These are phyloP conservation scores for Cephalopholis sonnerati DNA, from an alignment of 2,113 vertebrate genomes.

Conservation along the genomic window DNA sequence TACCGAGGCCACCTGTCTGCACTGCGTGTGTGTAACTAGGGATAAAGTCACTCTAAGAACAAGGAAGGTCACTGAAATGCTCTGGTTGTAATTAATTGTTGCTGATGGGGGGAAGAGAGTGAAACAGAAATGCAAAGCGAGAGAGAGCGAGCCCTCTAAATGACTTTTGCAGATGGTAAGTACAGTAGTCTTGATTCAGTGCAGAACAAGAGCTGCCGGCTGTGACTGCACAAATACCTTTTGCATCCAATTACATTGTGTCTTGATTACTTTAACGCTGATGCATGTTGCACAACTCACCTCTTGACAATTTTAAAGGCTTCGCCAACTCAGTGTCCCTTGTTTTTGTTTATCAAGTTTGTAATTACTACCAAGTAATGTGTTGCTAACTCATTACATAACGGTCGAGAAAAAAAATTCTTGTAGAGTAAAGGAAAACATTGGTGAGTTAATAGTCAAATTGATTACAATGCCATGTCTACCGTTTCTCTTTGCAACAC, in stretches of 20 bases:
- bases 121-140: constrained; percentile 14
- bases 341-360: constrained; percentile 69
- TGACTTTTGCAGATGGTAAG: constrained; percentile 25
- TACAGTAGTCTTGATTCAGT: constrained; percentile 47
- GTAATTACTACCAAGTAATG: constrained; percentile 62
- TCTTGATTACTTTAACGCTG: constrained; percentile 52
- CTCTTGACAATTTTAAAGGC: constrained; percentile 65
- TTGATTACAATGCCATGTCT: constrained; percentile 75
- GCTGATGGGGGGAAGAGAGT: constrained; percentile 8
- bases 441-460: constrained; percentile 75
- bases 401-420: constrained; percentile 50
- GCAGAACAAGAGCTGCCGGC: constrained; percentile 48
- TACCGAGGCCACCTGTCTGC: not conserved
- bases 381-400: constrained; percentile 68
- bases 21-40: not conserved
- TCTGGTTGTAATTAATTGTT: constrained; percentile 32
- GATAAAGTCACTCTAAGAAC: not conserved
- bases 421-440: constrained; percentile 69
- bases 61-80: not conserved
- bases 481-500: constrained; percentile 71
- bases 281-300: constrained; percentile 48
- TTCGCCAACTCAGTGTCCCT: constrained; percentile 50
- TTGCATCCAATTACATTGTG: constrained; percentile 61
- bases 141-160: constrained; percentile 14
- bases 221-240: constrained; percentile 52